Evolutionary conservation across 23 tunicate genomes (phyloP).

Genomic region (Oikopleura dioica): DNA sequence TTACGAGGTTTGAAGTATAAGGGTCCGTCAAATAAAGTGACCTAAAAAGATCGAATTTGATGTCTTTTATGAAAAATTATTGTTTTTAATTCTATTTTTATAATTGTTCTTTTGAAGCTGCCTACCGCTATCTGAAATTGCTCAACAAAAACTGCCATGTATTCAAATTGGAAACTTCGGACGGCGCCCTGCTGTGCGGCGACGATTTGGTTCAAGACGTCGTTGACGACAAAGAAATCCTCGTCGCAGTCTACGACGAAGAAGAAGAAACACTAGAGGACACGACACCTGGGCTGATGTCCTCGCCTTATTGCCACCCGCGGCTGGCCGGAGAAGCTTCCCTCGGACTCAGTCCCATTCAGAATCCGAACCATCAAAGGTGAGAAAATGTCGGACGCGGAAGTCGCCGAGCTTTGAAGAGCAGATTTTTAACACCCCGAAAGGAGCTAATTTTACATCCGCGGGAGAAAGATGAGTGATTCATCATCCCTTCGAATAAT

Average conservation of each 20-base stretch:
- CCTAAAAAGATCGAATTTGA: no score
- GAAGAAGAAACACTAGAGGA: neutral
- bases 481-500: no score
- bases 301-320: neutral
- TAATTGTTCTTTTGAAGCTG: neutral
- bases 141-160: neutral
- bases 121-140: neutral
- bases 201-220: neutral
- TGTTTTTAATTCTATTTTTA: no score
- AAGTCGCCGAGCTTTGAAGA: no score
- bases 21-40: no score
- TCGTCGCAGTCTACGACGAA: neutral
- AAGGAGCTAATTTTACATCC: no score
- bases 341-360: neutral
- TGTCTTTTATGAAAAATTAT: no score
- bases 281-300: neutral
- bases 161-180: neutral
- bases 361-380: neutral
- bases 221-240: neutral
- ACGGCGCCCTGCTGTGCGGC: neutral
- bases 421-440: no score
- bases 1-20: no score
- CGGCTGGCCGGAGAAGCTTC: neutral
- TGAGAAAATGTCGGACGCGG: no score
- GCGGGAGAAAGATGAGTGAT: no score